Percentiles rank a stretch among this genome's conserved stretches.
Conservation (phyloP, 2,113 vertebrate genomes). For the Sturnira hondurensis region DNA sequence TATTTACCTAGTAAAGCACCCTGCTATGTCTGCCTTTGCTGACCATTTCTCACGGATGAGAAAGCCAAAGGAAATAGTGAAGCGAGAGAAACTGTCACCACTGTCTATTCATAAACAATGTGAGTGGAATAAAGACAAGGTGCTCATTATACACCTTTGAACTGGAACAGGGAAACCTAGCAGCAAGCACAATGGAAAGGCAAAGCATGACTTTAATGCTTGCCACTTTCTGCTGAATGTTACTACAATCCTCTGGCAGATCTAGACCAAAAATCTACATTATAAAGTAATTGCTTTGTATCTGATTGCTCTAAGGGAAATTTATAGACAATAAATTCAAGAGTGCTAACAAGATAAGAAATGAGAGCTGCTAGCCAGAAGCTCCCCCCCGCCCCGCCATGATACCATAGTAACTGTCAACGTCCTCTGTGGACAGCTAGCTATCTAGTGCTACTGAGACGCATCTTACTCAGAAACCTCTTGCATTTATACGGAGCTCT, state of each 20-base stretch:
- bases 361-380: constrained; percentile 6
- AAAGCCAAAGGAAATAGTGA: neutral
- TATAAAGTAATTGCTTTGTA: constrained; percentile 44
- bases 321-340: constrained; percentile 11
- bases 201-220: neutral
- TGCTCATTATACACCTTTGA: neutral
- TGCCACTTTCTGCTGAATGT: neutral
- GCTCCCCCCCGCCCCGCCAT: neutral
- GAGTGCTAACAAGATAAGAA: constrained; percentile 13
- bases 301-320: constrained; percentile 27
- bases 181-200: neutral
- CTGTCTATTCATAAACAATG: neutral
- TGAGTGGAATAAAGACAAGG: neutral
- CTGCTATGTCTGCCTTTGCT: neutral
- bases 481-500: neutral
- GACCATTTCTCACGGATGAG: neutral
- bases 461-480: neutral
- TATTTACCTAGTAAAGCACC: neutral
- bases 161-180: neutral
- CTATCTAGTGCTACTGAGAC: neutral
- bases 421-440: neutral
- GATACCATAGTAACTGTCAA: neutral
- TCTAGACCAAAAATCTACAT: constrained; percentile 9
- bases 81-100: neutral
- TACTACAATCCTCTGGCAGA: neutral